These are phyloP conservation scores for Myopa tessellatipennis DNA, from an alignment of 2,888 invertebrate genomes.

Conservation along the genomic window DNA sequence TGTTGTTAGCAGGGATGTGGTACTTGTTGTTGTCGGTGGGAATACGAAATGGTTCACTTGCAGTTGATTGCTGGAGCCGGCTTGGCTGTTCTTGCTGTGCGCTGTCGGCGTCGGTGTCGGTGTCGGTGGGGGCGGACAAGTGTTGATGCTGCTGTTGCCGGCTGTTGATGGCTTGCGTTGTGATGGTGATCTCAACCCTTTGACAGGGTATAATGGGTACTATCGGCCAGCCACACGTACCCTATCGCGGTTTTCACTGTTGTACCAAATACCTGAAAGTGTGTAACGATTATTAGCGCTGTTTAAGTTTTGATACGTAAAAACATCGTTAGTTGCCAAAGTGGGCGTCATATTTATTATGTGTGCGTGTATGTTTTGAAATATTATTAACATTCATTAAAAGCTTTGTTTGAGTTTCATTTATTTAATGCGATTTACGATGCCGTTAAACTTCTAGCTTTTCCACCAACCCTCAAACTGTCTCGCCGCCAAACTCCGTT, in stretches of 20 bases:
- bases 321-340: too few species aligned
- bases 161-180: conserved; percentile 63
- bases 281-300: conserved; percentile 33
- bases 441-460: neutral
- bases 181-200: conserved; percentile 68
- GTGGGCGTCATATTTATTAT: neutral
- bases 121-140: conserved; percentile 56
- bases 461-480: neutral
- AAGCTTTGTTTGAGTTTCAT: neutral
- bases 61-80: conserved; percentile 52
- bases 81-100: conserved; percentile 41
- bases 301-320: too few species aligned
- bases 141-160: conserved; percentile 61
- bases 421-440: neutral
- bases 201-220: conserved; percentile 69
- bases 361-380: neutral
- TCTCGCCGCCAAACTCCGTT: neutral
- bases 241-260: conserved; percentile 69
- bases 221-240: conserved; percentile 69
- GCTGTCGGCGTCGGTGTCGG: conserved; percentile 51
- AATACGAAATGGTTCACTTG: conserved; percentile 62
- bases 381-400: neutral
- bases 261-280: conserved; percentile 66
- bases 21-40: conserved; percentile 56
- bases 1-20: conserved; percentile 49